Conservation (phyloP, 2,113 vertebrate species). For the Aythya baeri region DNA sequence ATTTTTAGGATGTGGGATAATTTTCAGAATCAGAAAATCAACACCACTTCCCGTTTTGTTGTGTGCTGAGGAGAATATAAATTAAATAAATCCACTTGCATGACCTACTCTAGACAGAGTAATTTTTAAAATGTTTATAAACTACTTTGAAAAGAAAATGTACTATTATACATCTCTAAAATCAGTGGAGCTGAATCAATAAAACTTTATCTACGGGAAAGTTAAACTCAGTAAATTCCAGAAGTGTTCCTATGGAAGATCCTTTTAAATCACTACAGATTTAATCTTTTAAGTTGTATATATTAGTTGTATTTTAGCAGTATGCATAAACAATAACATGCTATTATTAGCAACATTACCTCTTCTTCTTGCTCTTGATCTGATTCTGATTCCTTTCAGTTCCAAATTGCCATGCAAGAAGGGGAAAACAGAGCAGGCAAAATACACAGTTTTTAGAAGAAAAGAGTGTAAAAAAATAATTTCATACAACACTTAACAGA, state of each 20-base stretch:
- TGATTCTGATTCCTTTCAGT: slow-evolving; percentile 95
- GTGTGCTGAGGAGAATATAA: neutral
- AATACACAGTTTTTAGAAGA: slow-evolving; percentile 68
- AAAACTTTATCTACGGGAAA: neutral
- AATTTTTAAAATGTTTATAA: neutral
- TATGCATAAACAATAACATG: neutral
- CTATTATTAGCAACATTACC: slow-evolving; percentile 81
- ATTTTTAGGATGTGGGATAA: neutral
- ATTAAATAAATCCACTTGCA: neutral
- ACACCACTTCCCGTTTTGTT: neutral
- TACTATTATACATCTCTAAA: neutral
- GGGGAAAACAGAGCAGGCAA: slow-evolving; percentile 76
- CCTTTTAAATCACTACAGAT: neutral
- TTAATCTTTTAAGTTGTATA: neutral
- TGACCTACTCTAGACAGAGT: neutral
- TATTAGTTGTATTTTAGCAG: neutral
- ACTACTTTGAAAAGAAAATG: neutral
- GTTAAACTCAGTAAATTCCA: neutral
- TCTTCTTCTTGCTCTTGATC: slow-evolving; percentile 96
- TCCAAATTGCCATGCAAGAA: slow-evolving; percentile 80
- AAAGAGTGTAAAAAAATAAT: neutral
- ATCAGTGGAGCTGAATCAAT: neutral
- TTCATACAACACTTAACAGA: slow-evolving; percentile 23
- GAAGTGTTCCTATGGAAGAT: neutral
- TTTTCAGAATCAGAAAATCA: neutral